Conservation (phyloP, 2,113 vertebrate species). For the Dendropsophus ebraccatus region DNA sequence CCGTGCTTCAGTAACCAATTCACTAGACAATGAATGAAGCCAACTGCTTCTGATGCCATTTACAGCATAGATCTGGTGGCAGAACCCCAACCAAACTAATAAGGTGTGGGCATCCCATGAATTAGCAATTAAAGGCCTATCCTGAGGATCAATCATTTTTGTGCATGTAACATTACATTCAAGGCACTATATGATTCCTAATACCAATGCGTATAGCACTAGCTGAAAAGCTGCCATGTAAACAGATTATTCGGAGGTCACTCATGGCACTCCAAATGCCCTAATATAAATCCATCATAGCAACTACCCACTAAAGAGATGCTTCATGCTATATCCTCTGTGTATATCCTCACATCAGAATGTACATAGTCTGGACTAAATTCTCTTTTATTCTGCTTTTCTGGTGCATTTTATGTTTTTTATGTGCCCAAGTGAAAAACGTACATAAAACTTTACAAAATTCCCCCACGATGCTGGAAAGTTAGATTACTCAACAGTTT, state of each 20-base stretch:
- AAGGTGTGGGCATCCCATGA: too few species aligned
- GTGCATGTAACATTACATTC: too few species aligned
- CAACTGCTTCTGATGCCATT: too few species aligned
- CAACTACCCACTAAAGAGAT: not conserved
- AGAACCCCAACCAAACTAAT: too few species aligned
- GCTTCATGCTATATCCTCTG: not conserved
- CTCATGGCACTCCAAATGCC: too few species aligned
- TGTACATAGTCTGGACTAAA: not conserved
- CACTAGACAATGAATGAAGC: too few species aligned
- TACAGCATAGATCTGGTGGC: too few species aligned
- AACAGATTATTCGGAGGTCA: not conserved
- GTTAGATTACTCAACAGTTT: constrained; percentile 73
- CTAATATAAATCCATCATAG: not conserved
- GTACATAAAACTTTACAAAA: constrained; percentile 34
- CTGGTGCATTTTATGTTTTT: constrained; percentile 21
- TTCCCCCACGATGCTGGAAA: constrained; percentile 66
- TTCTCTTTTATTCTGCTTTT: not conserved
- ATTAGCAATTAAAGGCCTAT: too few species aligned
- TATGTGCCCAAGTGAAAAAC: constrained; percentile 21
- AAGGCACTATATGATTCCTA: too few species aligned
- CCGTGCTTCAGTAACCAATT: too few species aligned
- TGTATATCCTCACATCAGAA: not conserved
- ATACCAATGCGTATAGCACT: too few species aligned
- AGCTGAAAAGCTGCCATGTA: not conserved
- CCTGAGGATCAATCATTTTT: too few species aligned